Base-by-base conservation (phyloP, 1,140 invertebrate genomes). In the Heliconius hermathena region DNA sequence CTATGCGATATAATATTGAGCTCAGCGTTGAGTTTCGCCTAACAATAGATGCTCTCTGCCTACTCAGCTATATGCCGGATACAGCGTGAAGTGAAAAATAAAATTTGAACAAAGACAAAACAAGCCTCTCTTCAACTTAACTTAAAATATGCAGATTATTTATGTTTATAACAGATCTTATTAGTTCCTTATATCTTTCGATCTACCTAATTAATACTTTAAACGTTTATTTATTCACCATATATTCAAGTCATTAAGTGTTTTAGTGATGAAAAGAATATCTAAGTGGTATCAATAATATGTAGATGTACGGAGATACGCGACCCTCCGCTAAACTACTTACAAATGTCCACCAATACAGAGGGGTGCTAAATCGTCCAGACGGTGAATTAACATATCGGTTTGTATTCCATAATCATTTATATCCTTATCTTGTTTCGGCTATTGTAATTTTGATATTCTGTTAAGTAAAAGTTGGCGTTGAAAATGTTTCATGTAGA, bases 331-430 rank as follows among this genome's bases (percentile, higher is more conserved):
- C 84, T 84, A 81, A 81, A 79, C 83, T 85, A 26, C 60, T 66
- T 66, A 89, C 87, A 91, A 91, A 88, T 88, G 89, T 91, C 81
- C 76, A 81, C 77, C 79, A 80, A 87, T 87, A 83, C 71, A 81
- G 76, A 78, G 90, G 90, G 92, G 91, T 89, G 91, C 90, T 91
- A 92, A 93, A 93, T 93, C 90, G 92, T 90, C 91, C 87, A 74
- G 74, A 83, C 83, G 85, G 84, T 80, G 74, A 81, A 92, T 93
- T 93, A 91, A 90, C 92, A 93, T 93, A 93, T 91, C 86, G 82
- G 81, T 86, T 88, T 87, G 70, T 89, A 88, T 16, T 66, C 60
- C 60, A 66, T 29, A 85, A 87, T 87, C 87, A 83, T 89, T 93
- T 89, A 83, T 88, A 92, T 92, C 88, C 80, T 78, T 79, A 77